These are phyloP conservation scores for Tribolium freemani DNA, from an alignment of 2,888 invertebrate species.

Conservation along the genomic window DNA sequence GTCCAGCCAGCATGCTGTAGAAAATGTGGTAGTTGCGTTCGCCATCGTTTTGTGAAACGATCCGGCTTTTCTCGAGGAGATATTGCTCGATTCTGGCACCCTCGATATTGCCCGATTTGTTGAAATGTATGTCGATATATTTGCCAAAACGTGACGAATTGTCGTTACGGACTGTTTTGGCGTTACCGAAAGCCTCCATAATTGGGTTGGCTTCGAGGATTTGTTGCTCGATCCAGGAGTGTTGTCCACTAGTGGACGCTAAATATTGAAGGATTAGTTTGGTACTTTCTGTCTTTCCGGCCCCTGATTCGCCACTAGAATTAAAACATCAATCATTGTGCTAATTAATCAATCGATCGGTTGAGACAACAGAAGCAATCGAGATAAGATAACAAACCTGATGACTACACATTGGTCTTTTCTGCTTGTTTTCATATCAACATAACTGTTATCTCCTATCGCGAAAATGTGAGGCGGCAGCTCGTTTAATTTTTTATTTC, in stretches of 20 bases:
- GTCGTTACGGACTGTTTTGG: conserved; percentile 95
- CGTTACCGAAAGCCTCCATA: conserved; percentile 97
- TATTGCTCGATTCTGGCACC: conserved; percentile 97
- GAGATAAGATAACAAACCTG: conserved; percentile 71
- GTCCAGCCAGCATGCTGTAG: conserved; percentile 89
- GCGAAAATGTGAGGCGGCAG: conserved; percentile 96
- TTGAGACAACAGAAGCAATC: background rate
- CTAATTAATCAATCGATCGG: background rate
- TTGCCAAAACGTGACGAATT: conserved; percentile 97
- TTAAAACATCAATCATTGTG: background rate
- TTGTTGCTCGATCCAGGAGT: conserved; percentile 98
- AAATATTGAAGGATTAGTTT: conserved; percentile 94
- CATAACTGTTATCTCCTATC: conserved; percentile 92
- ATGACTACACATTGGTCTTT: conserved; percentile 95
- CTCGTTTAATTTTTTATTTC: conserved; percentile 86
- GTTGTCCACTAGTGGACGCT: conserved; percentile 93
- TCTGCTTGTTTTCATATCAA: conserved; percentile 80
- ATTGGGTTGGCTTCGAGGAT: conserved; percentile 97
- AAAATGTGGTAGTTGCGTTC: conserved; percentile 98
- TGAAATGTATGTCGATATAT: conserved; percentile 73
- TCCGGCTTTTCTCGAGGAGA: conserved; percentile 92
- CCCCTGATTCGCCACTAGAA: conserved; percentile 92
- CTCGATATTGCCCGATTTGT: conserved; percentile 86
- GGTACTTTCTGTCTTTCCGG: conserved; percentile 96
- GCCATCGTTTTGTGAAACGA: conserved; percentile 89